A percentile compares a stretch with the other conserved stretches of the same genome.
Evolutionary conservation across 1,140 invertebrate genomes (phyloP).

Genomic region (Solen grandis): DNA sequence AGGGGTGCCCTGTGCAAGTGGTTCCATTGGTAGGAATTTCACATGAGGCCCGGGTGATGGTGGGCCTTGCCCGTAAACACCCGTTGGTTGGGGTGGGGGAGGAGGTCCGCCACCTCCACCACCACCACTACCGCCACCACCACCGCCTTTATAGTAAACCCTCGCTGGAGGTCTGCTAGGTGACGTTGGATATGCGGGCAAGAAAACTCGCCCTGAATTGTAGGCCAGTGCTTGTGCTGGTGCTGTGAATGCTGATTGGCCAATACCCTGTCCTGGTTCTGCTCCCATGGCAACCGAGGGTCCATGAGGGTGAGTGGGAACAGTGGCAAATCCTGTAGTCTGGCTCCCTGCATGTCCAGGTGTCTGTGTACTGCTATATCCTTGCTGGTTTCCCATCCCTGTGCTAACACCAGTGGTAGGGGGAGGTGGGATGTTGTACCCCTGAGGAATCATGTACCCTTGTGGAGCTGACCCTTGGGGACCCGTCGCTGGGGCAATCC

Average conservation of each 20-base stretch:
- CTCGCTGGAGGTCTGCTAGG: slow-evolving; percentile 30
- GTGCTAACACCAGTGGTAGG: slow-evolving; percentile 4
- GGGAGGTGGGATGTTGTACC: slow-evolving; percentile 45
- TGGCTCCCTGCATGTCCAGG: slow-evolving; percentile 28
- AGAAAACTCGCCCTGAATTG: slow-evolving; percentile 42
- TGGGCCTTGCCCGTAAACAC: background rate
- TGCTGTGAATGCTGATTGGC: slow-evolving; percentile 42
- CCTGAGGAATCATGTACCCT: slow-evolving; percentile 38
- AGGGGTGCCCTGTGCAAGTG: slow-evolving; percentile 53
- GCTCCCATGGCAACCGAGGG: slow-evolving; percentile 44
- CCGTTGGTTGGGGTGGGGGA: background rate
- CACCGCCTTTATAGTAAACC: slow-evolving; percentile 40
- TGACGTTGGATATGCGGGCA: slow-evolving; percentile 50
- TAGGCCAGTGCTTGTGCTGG: slow-evolving; percentile 44
- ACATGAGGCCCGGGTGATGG: slow-evolving; percentile 38
- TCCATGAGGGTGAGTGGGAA: slow-evolving; percentile 37
- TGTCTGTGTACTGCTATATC: slow-evolving; percentile 23
- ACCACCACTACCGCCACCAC: slow-evolving; percentile 39
- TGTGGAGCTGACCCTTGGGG: slow-evolving; percentile 13
- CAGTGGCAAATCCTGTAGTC: slow-evolving; percentile 32
- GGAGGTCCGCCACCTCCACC: slow-evolving; percentile 17
- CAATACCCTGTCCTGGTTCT: background rate
- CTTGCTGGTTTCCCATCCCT: slow-evolving; percentile 5
- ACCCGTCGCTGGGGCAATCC: slow-evolving; percentile 23
- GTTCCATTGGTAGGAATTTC: slow-evolving; percentile 31